Percentiles rank a stretch among this genome's conserved stretches.
Evolutionary conservation across 2,113 vertebrate species (phyloP).

Genomic region (Alethe diademata): DNA sequence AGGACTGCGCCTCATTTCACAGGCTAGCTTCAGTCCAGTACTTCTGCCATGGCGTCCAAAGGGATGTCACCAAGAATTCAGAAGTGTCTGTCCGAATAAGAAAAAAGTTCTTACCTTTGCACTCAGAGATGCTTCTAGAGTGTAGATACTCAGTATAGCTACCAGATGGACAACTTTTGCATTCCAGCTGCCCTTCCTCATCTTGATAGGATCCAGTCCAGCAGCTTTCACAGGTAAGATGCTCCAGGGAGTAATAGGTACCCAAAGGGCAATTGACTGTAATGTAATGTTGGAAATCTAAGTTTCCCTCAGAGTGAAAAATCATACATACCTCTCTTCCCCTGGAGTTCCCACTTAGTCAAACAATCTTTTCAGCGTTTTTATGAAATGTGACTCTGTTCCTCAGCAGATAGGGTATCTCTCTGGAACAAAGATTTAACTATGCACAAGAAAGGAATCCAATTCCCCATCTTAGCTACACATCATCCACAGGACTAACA

Average conservation of each 20-base stretch:
- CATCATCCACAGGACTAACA: background rate
- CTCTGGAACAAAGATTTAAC: background rate
- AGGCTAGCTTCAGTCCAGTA: background rate
- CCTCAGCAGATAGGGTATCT: background rate
- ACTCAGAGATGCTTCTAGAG: conserved; percentile 86
- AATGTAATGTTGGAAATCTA: conserved; percentile 25
- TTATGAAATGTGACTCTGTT: background rate
- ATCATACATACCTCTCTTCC: background rate
- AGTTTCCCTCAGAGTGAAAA: background rate
- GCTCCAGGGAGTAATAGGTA: conserved; percentile 90
- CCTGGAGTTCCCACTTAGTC: background rate
- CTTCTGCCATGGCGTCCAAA: background rate
- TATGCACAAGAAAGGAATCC: background rate
- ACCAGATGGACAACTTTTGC: conserved; percentile 87
- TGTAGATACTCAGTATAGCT: conserved; percentile 93
- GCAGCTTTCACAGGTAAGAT: conserved; percentile 90
- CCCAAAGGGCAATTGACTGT: conserved; percentile 94
- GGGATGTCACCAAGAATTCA: background rate
- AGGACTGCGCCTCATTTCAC: background rate
- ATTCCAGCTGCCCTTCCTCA: conserved; percentile 91
- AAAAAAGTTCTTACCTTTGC: conserved; percentile 81
- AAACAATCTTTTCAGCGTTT: background rate
- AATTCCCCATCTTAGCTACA: background rate
- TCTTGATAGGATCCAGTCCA: conserved; percentile 91
- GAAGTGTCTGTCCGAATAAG: background rate